Evolutionary conservation across 2,888 invertebrate species (phyloP), one percentile per base, ranked within the genome.

Genomic region (Hofmannophila pseudospretella): DNA sequence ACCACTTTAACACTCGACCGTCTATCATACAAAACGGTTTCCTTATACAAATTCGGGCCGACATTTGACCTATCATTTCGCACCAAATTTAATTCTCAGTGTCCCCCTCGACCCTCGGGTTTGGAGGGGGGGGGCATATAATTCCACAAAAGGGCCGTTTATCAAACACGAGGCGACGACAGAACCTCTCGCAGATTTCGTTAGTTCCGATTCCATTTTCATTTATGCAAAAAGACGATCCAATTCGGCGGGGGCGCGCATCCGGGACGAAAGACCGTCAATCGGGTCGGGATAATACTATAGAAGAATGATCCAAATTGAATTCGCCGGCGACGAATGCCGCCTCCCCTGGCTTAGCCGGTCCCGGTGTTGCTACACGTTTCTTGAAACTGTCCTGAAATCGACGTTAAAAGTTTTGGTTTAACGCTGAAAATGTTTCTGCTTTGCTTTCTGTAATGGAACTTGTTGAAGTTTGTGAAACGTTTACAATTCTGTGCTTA

Each of bases 221-320:
- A 74, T 80, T 81, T 79, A 84, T 85, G 84, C 81, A 81, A 84
- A 42, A 79, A 80, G 75, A 69, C 73, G 79, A 78, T 81, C 75
- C 79, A 74, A 78, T 84, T 76, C 66, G 54, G 63, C 36, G 55
- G 49, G 54, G 68, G 67, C 63, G 59, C 55, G 64, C 56, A 50
- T 52, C 49, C 49, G 53, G 39, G 38, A 35, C 33, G 40, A 52
- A n/a, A 60, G 66, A 66, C 70, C 69, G 65, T 67, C 75, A 75
- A 79, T 77, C 78, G 74, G 61, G 80, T 77, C 78, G 74, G 61
- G 80, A 79, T 80, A 81, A 82, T 80, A 66, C 70, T 45, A 62
- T 71, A 77, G 72, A 77, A 79, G 84, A 81, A 81, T 80, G 79
- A 84, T 81, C 81, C 72, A 81, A 84, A 84, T 84, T 84, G 81